Conservation (phyloP, 2,113 vertebrate genomes). For the Chlamydotis undulata region DNA sequence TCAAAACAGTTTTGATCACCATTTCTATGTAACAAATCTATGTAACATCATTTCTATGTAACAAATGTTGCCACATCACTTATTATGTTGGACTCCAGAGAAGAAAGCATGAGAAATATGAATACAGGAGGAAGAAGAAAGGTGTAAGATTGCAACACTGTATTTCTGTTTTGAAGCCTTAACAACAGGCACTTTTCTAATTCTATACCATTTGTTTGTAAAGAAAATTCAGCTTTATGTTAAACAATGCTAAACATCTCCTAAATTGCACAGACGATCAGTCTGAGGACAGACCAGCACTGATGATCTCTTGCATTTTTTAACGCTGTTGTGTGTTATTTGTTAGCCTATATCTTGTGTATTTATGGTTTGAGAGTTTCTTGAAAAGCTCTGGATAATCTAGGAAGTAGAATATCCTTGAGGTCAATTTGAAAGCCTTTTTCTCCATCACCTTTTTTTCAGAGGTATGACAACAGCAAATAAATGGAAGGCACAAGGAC, state of each 20-base stretch:
- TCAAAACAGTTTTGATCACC: background rate
- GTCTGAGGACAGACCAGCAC: background rate
- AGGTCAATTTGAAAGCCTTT: background rate
- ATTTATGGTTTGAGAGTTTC: background rate
- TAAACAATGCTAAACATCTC: background rate
- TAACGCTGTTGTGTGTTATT: background rate
- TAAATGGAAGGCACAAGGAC: background rate
- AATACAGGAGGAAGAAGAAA: background rate
- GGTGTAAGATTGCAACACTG: background rate
- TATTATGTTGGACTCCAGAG: background rate
- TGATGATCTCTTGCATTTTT: background rate
- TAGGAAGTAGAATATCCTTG: background rate
- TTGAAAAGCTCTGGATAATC: background rate
- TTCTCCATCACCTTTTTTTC: background rate
- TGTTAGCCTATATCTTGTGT: background rate
- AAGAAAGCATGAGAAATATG: background rate
- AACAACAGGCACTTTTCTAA: background rate
- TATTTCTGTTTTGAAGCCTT: background rate
- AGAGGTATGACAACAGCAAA: background rate
- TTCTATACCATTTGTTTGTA: background rate
- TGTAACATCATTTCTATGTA: background rate
- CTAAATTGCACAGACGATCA: background rate
- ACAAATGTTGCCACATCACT: background rate
- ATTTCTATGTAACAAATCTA: background rate
- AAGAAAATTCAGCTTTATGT: background rate